Conservation (phyloP, 2,797 vertebrate species). For the Epinephelus coioides region DNA sequence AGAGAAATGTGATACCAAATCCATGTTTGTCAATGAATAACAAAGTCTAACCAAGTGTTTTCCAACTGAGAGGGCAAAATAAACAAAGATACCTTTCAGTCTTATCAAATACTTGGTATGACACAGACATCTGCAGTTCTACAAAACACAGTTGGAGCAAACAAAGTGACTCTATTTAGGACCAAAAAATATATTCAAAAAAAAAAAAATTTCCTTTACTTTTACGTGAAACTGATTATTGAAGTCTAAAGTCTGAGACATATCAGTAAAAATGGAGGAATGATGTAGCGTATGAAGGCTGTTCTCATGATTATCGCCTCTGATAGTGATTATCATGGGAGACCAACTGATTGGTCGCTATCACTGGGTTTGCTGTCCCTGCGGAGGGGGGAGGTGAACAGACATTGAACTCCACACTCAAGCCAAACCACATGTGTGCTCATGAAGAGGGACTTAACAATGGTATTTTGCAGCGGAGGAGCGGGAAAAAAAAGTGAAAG, state of each 20-base stretch:
- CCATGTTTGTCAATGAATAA: conserved; percentile 60
- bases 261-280: conserved; percentile 18
- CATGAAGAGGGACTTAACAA: conserved; percentile 62
- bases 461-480: conserved; percentile 56
- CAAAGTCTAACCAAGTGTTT: conserved; percentile 30
- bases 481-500: conserved; percentile 65
- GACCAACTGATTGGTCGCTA: conserved; percentile 35
- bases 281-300: conserved; percentile 23
- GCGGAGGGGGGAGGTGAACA: conserved; percentile 52
- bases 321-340: conserved; percentile 44
- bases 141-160: not conserved
- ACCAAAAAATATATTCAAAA: too few species aligned
- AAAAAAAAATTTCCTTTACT: too few species aligned
- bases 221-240: not conserved
- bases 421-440: conserved; percentile 66
- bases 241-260: conserved; percentile 50
- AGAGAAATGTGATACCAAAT: conserved; percentile 27
- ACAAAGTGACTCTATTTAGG: not conserved
- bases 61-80: conserved; percentile 12
- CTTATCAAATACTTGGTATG: conserved; percentile 31
- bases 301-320: conserved; percentile 52
- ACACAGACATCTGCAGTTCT: conserved; percentile 10
- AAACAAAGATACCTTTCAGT: conserved; percentile 30
- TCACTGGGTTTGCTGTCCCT: conserved; percentile 3
- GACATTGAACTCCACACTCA: conserved; percentile 64